A percentile compares a stretch with the other conserved stretches of the same genome.
Evolutionary conservation across 1,140 invertebrate genomes (phyloP).

Genomic region (Calosoma granatense): DNA sequence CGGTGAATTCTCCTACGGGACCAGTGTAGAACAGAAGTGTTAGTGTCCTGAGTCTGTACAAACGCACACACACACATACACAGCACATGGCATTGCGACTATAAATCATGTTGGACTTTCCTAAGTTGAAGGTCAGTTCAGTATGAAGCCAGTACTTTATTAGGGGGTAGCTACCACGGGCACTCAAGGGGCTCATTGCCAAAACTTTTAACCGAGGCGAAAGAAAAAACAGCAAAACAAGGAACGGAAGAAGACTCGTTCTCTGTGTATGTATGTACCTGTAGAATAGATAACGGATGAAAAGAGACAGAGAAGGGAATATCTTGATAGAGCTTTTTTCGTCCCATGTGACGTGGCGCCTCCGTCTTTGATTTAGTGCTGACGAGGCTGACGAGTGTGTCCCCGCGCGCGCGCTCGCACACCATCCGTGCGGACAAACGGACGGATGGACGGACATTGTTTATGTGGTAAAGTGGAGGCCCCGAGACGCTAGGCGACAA

Average conservation of each 20-base stretch:
- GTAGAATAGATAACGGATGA: neutral
- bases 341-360: conserved; percentile 4
- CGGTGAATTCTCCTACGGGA: too few species aligned
- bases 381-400: conserved; percentile 1
- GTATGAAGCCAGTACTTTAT: conserved; percentile 4
- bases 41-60: too few species aligned
- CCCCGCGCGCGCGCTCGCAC: neutral
- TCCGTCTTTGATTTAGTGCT: conserved; percentile 9
- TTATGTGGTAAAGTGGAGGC: conserved; percentile 5
- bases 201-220: neutral
- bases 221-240: neutral
- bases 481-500: conserved; percentile 1
- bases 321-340: conserved; percentile 6
- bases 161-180: neutral
- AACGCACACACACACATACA: too few species aligned
- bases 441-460: neutral
- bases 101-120: conserved; percentile 6
- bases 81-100: too few species aligned
- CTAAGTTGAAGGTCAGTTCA: conserved; percentile 2
- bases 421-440: too few species aligned
- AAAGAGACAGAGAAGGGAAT: neutral
- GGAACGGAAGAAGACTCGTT: too few species aligned
- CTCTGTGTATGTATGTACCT: neutral
- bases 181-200: conserved; percentile 2
- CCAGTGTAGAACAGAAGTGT: too few species aligned